These are phyloP conservation scores for Criorhina ranunculi DNA, from an alignment of 2,888 invertebrate species.

Conservation along the genomic window DNA sequence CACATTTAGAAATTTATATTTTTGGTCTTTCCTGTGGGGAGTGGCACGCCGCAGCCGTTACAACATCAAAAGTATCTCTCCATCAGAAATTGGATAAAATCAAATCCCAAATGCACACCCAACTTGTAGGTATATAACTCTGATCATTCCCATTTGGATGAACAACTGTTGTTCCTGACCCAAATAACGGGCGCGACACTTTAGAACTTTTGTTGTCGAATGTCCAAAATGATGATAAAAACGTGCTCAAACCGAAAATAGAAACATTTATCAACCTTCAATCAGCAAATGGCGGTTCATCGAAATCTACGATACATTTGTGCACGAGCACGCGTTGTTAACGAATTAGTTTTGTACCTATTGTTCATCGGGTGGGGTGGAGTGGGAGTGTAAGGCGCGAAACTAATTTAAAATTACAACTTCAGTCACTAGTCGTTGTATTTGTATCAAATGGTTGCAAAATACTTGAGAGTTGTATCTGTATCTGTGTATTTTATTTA, in stretches of 20 bases:
- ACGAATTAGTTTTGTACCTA: slow-evolving; percentile 8
- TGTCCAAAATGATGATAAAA: neutral
- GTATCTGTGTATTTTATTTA: neutral
- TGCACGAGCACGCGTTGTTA: slow-evolving; percentile 10
- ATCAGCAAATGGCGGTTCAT: neutral
- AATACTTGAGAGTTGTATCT: neutral
- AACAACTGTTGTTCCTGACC: slow-evolving; percentile 18
- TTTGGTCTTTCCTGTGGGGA: slow-evolving; percentile 24
- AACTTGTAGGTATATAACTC: slow-evolving; percentile 8
- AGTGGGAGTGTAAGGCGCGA: slow-evolving; percentile 4
- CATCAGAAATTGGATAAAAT: slow-evolving; percentile 27
- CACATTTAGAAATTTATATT: slow-evolving; percentile 10
- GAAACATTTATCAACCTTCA: neutral
- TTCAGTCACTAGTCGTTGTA: neutral
- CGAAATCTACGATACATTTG: neutral
- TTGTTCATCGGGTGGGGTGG: neutral
- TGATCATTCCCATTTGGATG: slow-evolving; percentile 5
- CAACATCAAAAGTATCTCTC: slow-evolving; percentile 14
- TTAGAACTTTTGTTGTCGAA: neutral
- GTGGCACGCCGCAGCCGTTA: slow-evolving; percentile 1
- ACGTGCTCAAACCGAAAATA: slow-evolving; percentile 17
- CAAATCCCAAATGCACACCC: slow-evolving; percentile 24
- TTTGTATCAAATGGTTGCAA: slow-evolving; percentile 14
- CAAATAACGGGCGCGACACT: neutral
- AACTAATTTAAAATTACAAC: slow-evolving; percentile 25